phyloP scores from a whole-genome alignment of 2,797 vertebrate species.

The Danio tinwini region DNA sequence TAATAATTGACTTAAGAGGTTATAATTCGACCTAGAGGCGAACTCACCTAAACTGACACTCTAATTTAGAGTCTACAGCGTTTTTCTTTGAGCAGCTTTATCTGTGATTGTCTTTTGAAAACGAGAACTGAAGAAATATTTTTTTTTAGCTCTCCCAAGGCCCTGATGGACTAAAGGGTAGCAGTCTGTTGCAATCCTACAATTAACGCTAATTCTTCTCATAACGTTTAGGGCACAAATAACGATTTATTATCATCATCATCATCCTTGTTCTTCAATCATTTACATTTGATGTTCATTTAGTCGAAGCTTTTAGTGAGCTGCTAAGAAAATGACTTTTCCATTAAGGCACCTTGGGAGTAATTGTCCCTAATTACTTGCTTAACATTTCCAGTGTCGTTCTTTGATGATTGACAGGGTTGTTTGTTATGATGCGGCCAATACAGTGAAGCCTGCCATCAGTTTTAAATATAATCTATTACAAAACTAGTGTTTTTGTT shows the following conservation, averaged over 20 bases:
- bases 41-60: neutral
- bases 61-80: neutral
- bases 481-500: no score
- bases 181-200: neutral
- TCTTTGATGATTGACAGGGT: conserved; percentile 2
- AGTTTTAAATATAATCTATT: no score
- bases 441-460: neutral
- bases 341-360: conserved; percentile 14
- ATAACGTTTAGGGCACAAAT: conserved; percentile 26
- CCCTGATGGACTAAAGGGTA: neutral
- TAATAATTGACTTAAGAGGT: conserved; percentile 13
- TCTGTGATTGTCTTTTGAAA: conserved; percentile 6
- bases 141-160: neutral
- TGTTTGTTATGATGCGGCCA: neutral
- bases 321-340: neutral
- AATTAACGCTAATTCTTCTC: conserved; percentile 6
- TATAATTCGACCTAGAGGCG: neutral
- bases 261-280: neutral
- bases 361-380: neutral
- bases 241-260: neutral
- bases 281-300: conserved; percentile 23
- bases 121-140: neutral
- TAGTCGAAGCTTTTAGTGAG: conserved; percentile 14
- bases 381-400: conserved; percentile 6
- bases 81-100: neutral